Evolutionary conservation across 1,140 invertebrate genomes (phyloP), one percentile per base, ranked within the genome.

Genomic region (Drosophila ananassae): DNA sequence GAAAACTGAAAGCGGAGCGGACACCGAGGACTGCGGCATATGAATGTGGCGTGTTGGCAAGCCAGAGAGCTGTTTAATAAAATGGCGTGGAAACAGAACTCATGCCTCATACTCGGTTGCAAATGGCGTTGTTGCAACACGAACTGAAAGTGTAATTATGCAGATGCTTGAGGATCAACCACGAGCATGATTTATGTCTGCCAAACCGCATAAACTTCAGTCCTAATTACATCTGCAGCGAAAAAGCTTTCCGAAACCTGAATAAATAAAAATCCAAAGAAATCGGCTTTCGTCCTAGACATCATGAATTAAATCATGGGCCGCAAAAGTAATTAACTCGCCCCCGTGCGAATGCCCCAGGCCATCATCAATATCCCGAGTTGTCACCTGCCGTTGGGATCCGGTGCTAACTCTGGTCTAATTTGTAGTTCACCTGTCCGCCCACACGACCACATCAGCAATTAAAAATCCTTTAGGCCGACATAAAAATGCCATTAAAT

Each of bases 401-500:
- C 32, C 41, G 52, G 72, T 68, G 77, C 60, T 73, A 85, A 84
- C 74, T 85, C 72, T 73, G 56, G 73, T 81, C 73, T 77, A 81
- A 85, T 87, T 81, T 85, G 68, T 59, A 51, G 59, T 59, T 63
- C 81, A 85, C 64, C 77, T 85, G 77, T 46, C 37, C 55, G 21
- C 62, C 53, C 47, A 48, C 25, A 63, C n/a, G 44, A 46, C 46
- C 77, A 66, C 60, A 52, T 52, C 83, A 47, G 74, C 81, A 85
- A 85, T 85, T 85, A 85, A 85, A 85, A 85, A 85, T 85, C 81
- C 81, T 87, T 84, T 85, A 77, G 73, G 74, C 68, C 56, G 57
- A 81, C 82, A 87, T 85, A 85, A 85, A 85, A 85, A 81, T 87
- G 68, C 61, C 81, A 85, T 85, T 85, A 85, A 85, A 77, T 81